Evolutionary conservation across 2,113 vertebrate genomes (phyloP), one percentile per base, ranked within the genome.

Genomic region (Microcebus tavaratra): DNA sequence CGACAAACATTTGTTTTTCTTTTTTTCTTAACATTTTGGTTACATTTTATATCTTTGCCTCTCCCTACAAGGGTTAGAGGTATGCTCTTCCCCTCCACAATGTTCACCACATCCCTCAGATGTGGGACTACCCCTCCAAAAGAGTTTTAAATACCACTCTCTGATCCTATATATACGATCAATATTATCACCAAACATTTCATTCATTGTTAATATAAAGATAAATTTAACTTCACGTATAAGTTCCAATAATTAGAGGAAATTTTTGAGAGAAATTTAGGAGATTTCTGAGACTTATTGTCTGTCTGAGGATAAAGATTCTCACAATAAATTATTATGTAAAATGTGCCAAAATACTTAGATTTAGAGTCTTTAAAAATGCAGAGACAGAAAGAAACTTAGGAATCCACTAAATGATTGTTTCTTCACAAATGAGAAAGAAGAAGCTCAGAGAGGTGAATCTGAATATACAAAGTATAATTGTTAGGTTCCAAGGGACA

Each of bases 101-200:
- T 45, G 7, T 8, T 45, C 45, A 45, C 45, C 45, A 45, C 45
- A 45, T 45, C 45, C 45, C 42, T 45, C 42, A 45, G 42, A 45
- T 45, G 45, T 45, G 45, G 45, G 45, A 45, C 45, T 45, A 45
- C 45, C 45, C 45, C 45, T 45, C 45, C 45, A 39, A 90, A 93
- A 91, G 34, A 8, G 20, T 90, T 96, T 96, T 39, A 93, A 93
- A 75, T 92, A 4, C 20, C 61, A 39, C 34, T 90, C n/a, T 84
- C 63, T 90, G 39, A 81, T 90, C 25, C 57, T 93, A 36, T 87
- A 91, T 67, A 72, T 55, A 14, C 36, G 42, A 81, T 55, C 55
- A 87, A 87, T 70, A 86, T 96, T 91, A 53, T 96, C 48, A 94
- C 53, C 72, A 88, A 93, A 85, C 34, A 87, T 18, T 81, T 89